Evolutionary conservation across 2,888 invertebrate genomes (phyloP), one percentile per base, ranked within the genome.

Genomic region (Galeopsomyia nigrocyanea): DNA sequence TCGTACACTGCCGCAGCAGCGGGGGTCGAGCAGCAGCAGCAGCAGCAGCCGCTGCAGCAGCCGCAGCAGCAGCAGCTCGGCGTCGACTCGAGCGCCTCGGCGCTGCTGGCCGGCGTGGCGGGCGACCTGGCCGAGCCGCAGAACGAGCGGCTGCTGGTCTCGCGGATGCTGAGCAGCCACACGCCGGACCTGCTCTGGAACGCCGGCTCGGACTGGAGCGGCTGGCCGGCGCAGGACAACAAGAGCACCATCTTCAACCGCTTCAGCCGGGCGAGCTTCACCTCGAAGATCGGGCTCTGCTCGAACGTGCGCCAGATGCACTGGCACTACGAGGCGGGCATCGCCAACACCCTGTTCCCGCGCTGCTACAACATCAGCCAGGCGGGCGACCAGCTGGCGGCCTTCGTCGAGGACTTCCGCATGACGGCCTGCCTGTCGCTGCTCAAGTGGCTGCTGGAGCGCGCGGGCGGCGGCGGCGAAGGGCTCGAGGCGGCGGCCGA

Each of bases 151-250:
- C 76, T 81, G 16, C 75, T 86, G 21, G 89, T 94, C 82, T 93
- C 92, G 3, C 90, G 94, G 79, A 92, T 95, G 85, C 89, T 96
- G 81, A 92, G 92, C 79, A 92, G 93, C 80, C 91, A 93, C 79
- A 91, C 93, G 0, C 94, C 95, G 1, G 95, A 96, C 81, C 95
- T 97, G 80, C 90, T 97, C 49, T 97, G 97, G 96, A 95, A 95
- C 60, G 92, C 95, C 69, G 92, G 94, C 77, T 91, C 94, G 73
- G 96, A 96, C 78, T 93, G 92, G 86, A 91, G 92, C 76, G 94
- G 95, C 79, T 92, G 93, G 90, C 90, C 86, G 0, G 77, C 84
- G 0, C 84, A 88, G 65, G 87, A 92, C 17, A 89, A 89, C 79
- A 90, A 90, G 72, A 89, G 91, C 56, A 93, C 93, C 84, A 88